These are phyloP conservation scores for Saxicola maurus DNA, from an alignment of 2,797 vertebrate species.

Conservation along the genomic window DNA sequence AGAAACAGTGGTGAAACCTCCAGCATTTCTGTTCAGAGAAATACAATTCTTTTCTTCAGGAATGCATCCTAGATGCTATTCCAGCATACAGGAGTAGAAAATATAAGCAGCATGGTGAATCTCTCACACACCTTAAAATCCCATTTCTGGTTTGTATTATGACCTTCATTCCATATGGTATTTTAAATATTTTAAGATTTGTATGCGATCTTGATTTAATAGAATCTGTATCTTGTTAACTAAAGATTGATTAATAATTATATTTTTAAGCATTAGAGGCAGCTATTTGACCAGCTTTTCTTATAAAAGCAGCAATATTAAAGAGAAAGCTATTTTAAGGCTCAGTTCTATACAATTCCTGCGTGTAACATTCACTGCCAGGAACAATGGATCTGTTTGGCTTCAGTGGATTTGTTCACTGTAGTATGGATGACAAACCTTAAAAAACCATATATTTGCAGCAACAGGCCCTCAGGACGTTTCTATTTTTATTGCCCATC, in stretches of 20 bases:
- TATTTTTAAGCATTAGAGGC: background rate
- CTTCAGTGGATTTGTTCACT: background rate
- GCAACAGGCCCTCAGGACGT: background rate
- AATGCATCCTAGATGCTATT: background rate
- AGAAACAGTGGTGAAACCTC: background rate
- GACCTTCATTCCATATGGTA: background rate
- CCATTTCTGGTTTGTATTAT: background rate
- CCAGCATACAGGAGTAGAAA: background rate
- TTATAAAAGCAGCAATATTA: background rate
- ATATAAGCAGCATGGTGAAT: background rate
- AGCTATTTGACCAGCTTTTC: background rate
- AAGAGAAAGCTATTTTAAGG: background rate
- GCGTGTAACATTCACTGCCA: background rate
- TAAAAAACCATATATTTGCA: background rate
- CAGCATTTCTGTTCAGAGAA: background rate
- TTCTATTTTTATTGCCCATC: background rate
- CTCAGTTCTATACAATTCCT: background rate
- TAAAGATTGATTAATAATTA: background rate
- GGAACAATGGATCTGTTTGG: background rate
- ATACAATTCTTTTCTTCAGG: background rate
- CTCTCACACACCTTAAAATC: background rate
- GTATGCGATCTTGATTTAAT: background rate
- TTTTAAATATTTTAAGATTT: background rate
- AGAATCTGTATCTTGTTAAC: background rate
- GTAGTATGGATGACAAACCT: background rate